Evolutionary conservation across 2,888 invertebrate genomes (phyloP).

Genomic region (Leptopterna dolabrata): DNA sequence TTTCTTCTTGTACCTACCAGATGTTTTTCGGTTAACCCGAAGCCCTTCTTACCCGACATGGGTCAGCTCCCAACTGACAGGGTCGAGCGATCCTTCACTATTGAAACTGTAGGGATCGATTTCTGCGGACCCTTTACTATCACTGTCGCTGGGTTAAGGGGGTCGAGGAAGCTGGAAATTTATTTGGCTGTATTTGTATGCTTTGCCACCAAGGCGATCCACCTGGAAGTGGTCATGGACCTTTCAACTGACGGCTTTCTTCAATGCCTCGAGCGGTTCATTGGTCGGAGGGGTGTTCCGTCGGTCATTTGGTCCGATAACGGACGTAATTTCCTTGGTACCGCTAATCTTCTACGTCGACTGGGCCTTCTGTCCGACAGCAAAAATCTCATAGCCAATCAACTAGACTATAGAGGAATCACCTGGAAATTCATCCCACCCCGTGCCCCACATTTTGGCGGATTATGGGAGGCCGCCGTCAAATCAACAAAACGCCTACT

Average conservation of each 20-base stretch:
- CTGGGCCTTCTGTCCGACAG: neutral
- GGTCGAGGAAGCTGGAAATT: neutral
- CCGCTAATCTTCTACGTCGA: neutral
- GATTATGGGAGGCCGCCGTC: constrained; percentile 24
- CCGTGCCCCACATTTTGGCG: neutral
- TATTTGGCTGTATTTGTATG: neutral
- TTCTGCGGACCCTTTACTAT: neutral
- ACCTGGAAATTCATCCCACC: neutral
- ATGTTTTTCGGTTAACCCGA: constrained; percentile 1
- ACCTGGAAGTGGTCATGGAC: constrained; percentile 21
- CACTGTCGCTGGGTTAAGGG: neutral
- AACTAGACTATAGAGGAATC: neutral
- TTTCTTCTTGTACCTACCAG: neutral
- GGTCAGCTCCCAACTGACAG: neutral
- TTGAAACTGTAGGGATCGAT: neutral
- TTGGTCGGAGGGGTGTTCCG: neutral
- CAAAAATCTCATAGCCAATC: neutral
- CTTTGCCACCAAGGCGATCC: neutral
- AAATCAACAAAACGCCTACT: constrained; percentile 14
- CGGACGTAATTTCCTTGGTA: constrained; percentile 16
- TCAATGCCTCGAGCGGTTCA: neutral
- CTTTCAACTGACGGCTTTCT: neutral
- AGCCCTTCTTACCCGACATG: neutral
- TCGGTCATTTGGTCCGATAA: neutral
- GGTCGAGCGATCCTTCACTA: neutral